phyloP scores from a whole-genome alignment of 2,797 vertebrate species.

The Mycteria americana region DNA sequence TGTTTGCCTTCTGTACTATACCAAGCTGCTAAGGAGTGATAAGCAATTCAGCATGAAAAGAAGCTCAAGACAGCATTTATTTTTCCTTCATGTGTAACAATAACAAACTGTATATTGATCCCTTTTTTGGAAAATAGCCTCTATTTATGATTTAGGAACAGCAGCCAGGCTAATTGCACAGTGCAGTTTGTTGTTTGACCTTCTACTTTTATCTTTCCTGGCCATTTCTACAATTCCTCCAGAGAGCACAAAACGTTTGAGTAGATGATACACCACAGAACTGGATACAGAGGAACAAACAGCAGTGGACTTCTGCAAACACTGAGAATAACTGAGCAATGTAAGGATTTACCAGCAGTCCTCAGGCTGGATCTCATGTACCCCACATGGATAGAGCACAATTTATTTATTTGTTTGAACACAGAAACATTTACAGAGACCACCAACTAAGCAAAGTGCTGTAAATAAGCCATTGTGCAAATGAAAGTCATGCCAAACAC shows the following conservation, averaged over 20 bases:
- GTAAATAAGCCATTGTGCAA: background rate
- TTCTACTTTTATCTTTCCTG: background rate
- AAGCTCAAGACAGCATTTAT: constrained; percentile 35
- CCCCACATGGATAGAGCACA: background rate
- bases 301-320: background rate
- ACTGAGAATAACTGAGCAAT: background rate
- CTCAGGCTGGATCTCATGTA: background rate
- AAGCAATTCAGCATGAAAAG: constrained; percentile 36
- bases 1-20: background rate
- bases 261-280: background rate
- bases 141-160: background rate
- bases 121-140: background rate
- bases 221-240: background rate
- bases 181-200: constrained; percentile 15
- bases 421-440: background rate
- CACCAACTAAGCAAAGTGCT: background rate
- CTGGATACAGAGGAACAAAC: background rate
- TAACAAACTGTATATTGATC: background rate
- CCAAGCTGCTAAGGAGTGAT: constrained; percentile 50
- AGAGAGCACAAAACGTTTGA: background rate
- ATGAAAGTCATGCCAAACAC: background rate
- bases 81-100: constrained; percentile 16
- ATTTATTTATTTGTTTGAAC: background rate
- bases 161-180: background rate
- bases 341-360: background rate